These are phyloP conservation scores for Listronotus bonariensis DNA, from an alignment of 1,140 invertebrate species.

Conservation along the genomic window DNA sequence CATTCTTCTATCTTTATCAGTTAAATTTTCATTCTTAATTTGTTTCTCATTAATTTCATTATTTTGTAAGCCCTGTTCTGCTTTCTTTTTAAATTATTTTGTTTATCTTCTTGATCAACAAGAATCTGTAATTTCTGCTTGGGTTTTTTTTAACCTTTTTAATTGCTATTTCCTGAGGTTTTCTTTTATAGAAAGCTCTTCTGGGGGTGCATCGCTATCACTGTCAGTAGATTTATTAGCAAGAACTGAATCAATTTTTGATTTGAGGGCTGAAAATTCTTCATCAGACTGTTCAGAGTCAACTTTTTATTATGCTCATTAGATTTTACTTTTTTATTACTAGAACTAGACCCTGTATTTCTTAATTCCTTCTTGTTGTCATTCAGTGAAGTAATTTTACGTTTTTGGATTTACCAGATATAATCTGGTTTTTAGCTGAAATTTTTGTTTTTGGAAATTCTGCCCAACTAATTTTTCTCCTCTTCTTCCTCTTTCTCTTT, in stretches of 20 bases:
- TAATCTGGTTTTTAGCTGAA: conserved; percentile 31
- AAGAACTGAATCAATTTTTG: conserved; percentile 31
- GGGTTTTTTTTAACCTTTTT: conserved; percentile 37
- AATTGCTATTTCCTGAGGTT: conserved; percentile 25
- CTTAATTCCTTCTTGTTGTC: too few relatives aligned
- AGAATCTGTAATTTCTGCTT: conserved; percentile 43
- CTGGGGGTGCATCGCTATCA: conserved; percentile 42
- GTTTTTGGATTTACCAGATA: not conserved
- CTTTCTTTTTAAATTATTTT: conserved; percentile 33
- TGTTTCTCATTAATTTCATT: conserved; percentile 16
- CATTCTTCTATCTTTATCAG: conserved; percentile 26
- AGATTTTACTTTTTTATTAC: conserved; percentile 26
- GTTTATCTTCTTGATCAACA: conserved; percentile 14
- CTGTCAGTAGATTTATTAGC: conserved; percentile 34
- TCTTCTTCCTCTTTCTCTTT: conserved; percentile 59
- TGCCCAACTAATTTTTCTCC: conserved; percentile 58
- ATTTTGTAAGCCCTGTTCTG: not conserved
- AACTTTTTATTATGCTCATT: conserved; percentile 12
- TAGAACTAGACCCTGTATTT: not conserved
- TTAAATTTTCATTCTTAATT: conserved; percentile 10
- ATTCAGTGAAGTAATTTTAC: too few relatives aligned
- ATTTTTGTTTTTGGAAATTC: conserved; percentile 54
- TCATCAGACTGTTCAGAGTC: conserved; percentile 23
- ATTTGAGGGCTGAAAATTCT: conserved; percentile 27
- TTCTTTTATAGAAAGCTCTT: conserved; percentile 38